Evolutionary conservation across 2,113 vertebrate genomes (phyloP).

Genomic region (Lophura nycthemera): DNA sequence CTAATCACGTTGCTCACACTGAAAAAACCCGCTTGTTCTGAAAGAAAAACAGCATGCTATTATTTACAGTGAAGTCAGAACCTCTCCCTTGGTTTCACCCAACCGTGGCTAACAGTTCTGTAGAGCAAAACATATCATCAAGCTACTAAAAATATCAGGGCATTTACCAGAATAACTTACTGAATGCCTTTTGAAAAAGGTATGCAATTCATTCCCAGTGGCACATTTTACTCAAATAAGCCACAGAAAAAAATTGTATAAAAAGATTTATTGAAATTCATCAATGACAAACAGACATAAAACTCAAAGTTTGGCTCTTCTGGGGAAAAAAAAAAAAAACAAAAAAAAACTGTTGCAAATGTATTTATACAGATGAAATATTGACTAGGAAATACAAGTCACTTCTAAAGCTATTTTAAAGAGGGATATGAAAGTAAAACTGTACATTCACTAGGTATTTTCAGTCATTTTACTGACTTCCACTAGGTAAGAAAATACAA

Average conservation of each 20-base stretch:
- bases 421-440: conserved; percentile 77
- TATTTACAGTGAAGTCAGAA: neutral
- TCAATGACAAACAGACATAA: conserved; percentile 88
- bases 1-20: neutral
- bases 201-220: conserved; percentile 13
- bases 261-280: conserved; percentile 96
- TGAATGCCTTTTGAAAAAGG: neutral
- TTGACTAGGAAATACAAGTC: conserved; percentile 67
- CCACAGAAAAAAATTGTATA: conserved; percentile 84
- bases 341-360: conserved; percentile 67
- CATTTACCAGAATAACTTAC: neutral
- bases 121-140: neutral
- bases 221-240: conserved; percentile 76
- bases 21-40: neutral
- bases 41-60: rapidly evolving
- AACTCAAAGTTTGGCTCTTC: conserved; percentile 86
- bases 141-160: neutral
- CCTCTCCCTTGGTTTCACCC: neutral
- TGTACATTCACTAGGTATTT: conserved; percentile 79
- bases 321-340: conserved; percentile 59
- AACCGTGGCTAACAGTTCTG: neutral
- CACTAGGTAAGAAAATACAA: conserved; percentile 85
- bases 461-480: conserved; percentile 76
- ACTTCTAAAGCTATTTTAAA: conserved; percentile 73
- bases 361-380: conserved; percentile 81